These are phyloP conservation scores for Drosophila neocordata DNA, from an alignment of 1,140 invertebrate genomes.

Conservation along the genomic window DNA sequence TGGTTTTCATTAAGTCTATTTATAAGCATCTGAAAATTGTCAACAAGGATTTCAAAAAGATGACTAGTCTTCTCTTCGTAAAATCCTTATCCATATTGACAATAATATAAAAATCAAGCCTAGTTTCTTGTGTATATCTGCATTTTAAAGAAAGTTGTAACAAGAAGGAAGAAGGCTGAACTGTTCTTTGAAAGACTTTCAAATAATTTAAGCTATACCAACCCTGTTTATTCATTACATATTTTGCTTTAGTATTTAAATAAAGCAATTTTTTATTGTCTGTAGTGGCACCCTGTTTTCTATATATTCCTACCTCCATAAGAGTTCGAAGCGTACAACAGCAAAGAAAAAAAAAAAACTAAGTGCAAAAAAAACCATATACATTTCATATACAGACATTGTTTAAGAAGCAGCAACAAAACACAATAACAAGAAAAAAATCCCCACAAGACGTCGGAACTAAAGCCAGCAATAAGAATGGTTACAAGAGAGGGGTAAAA, in stretches of 20 bases:
- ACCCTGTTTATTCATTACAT: not conserved
- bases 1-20: no score
- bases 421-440: constrained; percentile 8
- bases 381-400: constrained; percentile 66
- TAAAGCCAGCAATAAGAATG: constrained; percentile 23
- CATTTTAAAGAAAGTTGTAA: no score
- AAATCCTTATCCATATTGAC: no score
- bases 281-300: constrained; percentile 49
- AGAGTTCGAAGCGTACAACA: constrained; percentile 43
- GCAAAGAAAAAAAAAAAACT: constrained; percentile 19
- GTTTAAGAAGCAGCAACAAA: constrained; percentile 57
- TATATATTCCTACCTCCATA: constrained; percentile 40
- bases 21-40: not conserved
- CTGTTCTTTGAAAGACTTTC: no score
- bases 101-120: no score
- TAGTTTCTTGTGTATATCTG: no score
- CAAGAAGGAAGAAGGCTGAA: no score
- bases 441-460: constrained; percentile 15
- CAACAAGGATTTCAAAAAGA: no score
- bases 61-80: no score
- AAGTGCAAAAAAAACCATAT: constrained; percentile 34
- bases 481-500: not conserved
- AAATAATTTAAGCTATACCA: not conserved
- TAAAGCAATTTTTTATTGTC: not conserved
- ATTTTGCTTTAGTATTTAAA: not conserved